A percentile compares a stretch with the other conserved stretches of the same genome.
Conservation (phyloP, 2,888 invertebrate genomes). For the Vanessa cardui region DNA sequence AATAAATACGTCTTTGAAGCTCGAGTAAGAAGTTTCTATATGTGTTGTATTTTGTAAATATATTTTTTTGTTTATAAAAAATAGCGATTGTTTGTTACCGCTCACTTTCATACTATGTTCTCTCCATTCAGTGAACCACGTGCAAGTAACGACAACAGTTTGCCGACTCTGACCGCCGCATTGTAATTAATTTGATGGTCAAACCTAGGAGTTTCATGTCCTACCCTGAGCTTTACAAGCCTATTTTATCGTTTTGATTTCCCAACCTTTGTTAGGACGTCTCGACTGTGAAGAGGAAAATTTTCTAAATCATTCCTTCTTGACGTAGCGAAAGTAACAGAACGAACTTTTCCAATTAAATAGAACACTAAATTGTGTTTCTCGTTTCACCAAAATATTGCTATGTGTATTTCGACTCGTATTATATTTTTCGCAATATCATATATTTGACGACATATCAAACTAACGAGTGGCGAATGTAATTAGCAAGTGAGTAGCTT, state of each 20-base stretch:
- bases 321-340: background rate
- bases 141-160: constrained; percentile 71
- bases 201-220: constrained; percentile 41
- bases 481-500: background rate
- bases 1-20: too few relatives aligned
- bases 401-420: background rate
- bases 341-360: constrained; percentile 3
- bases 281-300: constrained; percentile 4
- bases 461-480: constrained; percentile 1
- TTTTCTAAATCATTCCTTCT: constrained; percentile 15
- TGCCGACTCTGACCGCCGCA: constrained; percentile 56
- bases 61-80: background rate
- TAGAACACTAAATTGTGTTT: constrained; percentile 1
- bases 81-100: constrained; percentile 2
- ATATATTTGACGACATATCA: background rate
- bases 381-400: constrained; percentile 2
- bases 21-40: too few relatives aligned
- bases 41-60: too few relatives aligned
- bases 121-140: constrained; percentile 50
- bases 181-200: constrained; percentile 72
- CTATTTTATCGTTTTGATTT: constrained; percentile 35
- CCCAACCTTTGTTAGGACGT: constrained; percentile 22
- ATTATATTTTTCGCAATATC: background rate
- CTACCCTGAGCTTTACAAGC: constrained; percentile 37
- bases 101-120: constrained; percentile 27